Conservation (phyloP, 2,797 vertebrate genomes). For the Lacerta bilineata region DNA sequence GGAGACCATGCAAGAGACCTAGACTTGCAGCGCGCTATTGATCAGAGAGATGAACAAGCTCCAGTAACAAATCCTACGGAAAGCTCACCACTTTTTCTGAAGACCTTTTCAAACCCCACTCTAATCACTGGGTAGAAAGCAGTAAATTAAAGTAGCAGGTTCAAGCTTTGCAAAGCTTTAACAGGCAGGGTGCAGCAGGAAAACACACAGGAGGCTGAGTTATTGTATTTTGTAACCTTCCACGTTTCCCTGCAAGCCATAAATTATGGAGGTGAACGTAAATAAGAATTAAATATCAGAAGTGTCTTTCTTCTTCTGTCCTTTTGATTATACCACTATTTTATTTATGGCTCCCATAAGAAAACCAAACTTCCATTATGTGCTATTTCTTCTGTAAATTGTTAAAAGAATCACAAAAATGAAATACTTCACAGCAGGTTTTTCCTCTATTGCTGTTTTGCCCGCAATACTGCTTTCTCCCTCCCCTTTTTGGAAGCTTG, state of each 20-base stretch:
- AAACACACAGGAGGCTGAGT: conserved; percentile 68
- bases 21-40: conserved; percentile 66
- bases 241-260: conserved; percentile 70
- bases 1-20: conserved; percentile 62
- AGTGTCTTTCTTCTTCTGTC: conserved; percentile 78
- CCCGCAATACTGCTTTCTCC: conserved; percentile 29
- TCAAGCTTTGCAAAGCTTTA: conserved; percentile 71
- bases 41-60: conserved; percentile 69
- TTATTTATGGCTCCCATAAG: conserved; percentile 81
- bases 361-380: conserved; percentile 72
- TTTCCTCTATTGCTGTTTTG: conserved; percentile 74
- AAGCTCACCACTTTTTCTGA: conserved; percentile 67
- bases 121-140: conserved; percentile 74
- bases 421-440: conserved; percentile 80
- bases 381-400: conserved; percentile 81
- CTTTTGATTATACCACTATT: conserved; percentile 76
- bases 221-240: conserved; percentile 71
- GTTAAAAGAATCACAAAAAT: conserved; percentile 79
- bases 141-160: conserved; percentile 75
- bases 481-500: conserved; percentile 28
- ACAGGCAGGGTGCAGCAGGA: conserved; percentile 62
- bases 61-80: conserved; percentile 73
- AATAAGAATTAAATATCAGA: conserved; percentile 82
- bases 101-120: conserved; percentile 80
- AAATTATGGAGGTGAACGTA: conserved; percentile 78